Percentiles rank a stretch among this genome's conserved stretches.
Conservation (phyloP, 2,888 invertebrate species). For the Harpalus rufipes region DNA sequence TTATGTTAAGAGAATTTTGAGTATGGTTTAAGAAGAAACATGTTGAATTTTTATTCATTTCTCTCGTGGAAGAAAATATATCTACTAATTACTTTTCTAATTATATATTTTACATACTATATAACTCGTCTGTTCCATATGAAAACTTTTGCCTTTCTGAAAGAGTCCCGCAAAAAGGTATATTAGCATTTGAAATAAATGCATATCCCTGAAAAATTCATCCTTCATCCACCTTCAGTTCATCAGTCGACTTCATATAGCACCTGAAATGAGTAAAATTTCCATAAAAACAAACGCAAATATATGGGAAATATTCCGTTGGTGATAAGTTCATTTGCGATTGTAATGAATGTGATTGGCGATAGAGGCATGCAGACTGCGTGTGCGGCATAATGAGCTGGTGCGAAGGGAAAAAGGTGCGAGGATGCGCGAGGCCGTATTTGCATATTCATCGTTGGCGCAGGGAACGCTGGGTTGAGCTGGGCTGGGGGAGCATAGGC, state of each 20-base stretch:
- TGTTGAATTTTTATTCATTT: too few relatives aligned
- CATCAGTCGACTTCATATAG: slow-evolving; percentile 42
- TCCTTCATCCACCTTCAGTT: not conserved
- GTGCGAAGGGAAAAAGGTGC: slow-evolving; percentile 45
- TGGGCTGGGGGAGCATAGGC: slow-evolving; percentile 11
- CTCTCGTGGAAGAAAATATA: too few relatives aligned
- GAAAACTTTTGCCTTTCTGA: not conserved
- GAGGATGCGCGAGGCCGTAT: slow-evolving; percentile 23
- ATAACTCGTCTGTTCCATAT: not conserved
- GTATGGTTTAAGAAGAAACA: too few relatives aligned
- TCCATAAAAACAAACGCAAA: slow-evolving; percentile 56
- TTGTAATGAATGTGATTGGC: slow-evolving; percentile 63
- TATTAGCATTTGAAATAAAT: slow-evolving; percentile 22
- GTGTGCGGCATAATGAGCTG: slow-evolving; percentile 54
- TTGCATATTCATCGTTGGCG: slow-evolving; percentile 42
- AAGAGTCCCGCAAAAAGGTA: not conserved
- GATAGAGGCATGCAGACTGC: slow-evolving; percentile 24
- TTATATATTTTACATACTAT: too few relatives aligned
- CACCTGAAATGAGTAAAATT: slow-evolving; percentile 41
- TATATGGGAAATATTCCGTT: slow-evolving; percentile 50
- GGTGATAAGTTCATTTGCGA: slow-evolving; percentile 57
- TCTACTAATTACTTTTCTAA: too few relatives aligned
- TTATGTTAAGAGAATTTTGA: too few relatives aligned
- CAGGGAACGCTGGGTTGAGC: not conserved
- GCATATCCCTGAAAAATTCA: slow-evolving; percentile 28